Percentiles rank a stretch among this genome's conserved stretches.
Conservation (phyloP, 2,888 invertebrate species). For the Omphaloscelis lunosa region DNA sequence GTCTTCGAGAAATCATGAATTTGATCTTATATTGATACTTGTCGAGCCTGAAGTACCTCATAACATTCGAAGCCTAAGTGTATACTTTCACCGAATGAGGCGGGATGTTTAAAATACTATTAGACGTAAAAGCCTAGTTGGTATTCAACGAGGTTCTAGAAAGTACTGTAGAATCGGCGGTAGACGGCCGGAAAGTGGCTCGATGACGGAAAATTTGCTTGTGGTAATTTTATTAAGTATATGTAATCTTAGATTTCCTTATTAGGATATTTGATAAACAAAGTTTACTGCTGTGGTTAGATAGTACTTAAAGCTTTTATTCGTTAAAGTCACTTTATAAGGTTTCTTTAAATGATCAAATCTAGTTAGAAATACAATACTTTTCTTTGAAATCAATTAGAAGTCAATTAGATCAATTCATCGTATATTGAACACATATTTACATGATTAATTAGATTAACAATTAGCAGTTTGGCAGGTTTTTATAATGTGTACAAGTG, state of each 20-base stretch:
- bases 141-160: conserved; percentile 42
- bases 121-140: conserved; percentile 37
- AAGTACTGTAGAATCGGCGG: conserved; percentile 29
- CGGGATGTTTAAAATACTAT: conserved; percentile 42
- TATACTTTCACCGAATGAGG: conserved; percentile 57
- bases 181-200: neutral
- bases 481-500: too few species aligned
- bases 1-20: conserved; percentile 8
- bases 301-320: neutral
- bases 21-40: conserved; percentile 26
- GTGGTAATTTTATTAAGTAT: conserved; percentile 5
- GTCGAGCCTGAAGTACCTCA: conserved; percentile 29
- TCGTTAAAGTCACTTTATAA: conserved; percentile 5
- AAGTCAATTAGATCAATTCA: too few species aligned
- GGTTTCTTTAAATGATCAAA: neutral
- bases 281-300: neutral
- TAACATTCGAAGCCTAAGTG: conserved; percentile 34
- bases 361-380: neutral
- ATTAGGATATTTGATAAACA: neutral
- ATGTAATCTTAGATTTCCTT: conserved; percentile 38
- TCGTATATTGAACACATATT: too few species aligned
- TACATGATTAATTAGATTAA: too few species aligned
- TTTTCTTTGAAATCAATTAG: neutral
- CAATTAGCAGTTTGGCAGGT: too few species aligned
- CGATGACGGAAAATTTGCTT: conserved; percentile 25